A percentile compares a stretch with the other conserved stretches of the same genome.
Conservation (phyloP, 2,113 vertebrate genomes). For the Nothoprocta pentlandii region DNA sequence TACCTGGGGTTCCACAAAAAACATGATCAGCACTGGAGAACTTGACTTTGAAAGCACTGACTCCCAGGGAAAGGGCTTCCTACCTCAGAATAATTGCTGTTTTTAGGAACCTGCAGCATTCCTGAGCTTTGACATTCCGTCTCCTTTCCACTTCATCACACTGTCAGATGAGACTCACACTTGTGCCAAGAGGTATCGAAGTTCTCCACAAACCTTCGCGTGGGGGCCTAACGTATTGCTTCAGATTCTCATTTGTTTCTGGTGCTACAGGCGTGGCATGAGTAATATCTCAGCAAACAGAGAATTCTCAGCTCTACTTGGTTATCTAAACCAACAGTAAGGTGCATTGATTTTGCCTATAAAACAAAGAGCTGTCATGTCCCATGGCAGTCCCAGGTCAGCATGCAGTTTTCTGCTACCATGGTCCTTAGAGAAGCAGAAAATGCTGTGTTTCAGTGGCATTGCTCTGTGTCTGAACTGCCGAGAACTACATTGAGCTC, state of each 20-base stretch:
- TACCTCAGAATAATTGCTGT: background rate
- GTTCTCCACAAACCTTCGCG: background rate
- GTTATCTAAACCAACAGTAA: background rate
- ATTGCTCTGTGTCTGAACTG: background rate
- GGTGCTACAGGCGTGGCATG: accelerated
- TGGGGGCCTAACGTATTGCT: accelerated
- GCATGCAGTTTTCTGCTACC: background rate
- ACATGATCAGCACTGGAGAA: background rate
- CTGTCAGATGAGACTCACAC: background rate
- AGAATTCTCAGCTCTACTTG: background rate
- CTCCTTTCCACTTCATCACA: background rate
- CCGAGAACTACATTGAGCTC: background rate
- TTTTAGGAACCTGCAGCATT: background rate
- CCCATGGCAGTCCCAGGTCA: background rate
- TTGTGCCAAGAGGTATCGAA: background rate
- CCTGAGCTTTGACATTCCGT: background rate
- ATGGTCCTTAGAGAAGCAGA: accelerated
- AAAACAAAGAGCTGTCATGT: background rate
- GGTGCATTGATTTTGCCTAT: background rate
- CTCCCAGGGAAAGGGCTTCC: background rate
- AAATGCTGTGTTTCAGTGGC: background rate
- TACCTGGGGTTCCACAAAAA: background rate
- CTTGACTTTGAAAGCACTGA: background rate
- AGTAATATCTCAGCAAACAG: background rate
- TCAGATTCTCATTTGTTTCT: accelerated